Base-by-base conservation (phyloP, 2,797 vertebrate species). In the Pipistrellus pipistrellus region DNA sequence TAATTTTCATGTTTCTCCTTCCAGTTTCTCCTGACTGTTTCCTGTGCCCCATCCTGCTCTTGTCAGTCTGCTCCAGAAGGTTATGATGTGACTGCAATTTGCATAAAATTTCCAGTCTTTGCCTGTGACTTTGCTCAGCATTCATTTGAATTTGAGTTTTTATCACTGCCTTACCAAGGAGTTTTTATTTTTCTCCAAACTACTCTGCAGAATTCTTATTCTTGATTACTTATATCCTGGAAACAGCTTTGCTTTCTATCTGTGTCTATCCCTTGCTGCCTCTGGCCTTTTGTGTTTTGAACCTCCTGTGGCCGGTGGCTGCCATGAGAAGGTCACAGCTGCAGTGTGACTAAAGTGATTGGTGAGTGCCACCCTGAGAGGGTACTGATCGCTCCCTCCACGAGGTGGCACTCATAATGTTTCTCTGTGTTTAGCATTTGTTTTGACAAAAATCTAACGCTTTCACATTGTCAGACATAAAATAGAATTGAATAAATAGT, bases 71-170 rank as follows among this genome's bases (percentile, higher is more conserved):
- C 78, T 91, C 82, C 20, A 57, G 32, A 48, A 89, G 32, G 12
- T 81, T 96, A 57, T 55, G 51, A 23, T 82, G 62, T 10, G 72
- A 53, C 8, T 89, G 35, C 9, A 72, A 57, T 94, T 84, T 84
- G 51, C 27, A 72, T 73, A 69, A 27, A 73, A 69, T 77, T 89
- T 94, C 41, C 75, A 80, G 57, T 35, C 44, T 38, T 75, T 90
- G 83, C 25, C 57, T 76, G 10, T 72, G 72, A 69, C 76, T 81
- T 81, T 66, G 20, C 64, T 85, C 30, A 46, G 51, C 6, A 9
- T 82, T 88, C 76, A 88, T 85, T 92, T 90, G 78, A 88, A 85
- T 93, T 89, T 91, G 85, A 32, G 41, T 81, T 89, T 93, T 92
- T 85, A 64, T 93, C 41, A 71, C 4, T 72, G 73, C 51, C 23